Base-by-base conservation (phyloP, 2,797 vertebrate species). In the Coracias cyanogaster region DNA sequence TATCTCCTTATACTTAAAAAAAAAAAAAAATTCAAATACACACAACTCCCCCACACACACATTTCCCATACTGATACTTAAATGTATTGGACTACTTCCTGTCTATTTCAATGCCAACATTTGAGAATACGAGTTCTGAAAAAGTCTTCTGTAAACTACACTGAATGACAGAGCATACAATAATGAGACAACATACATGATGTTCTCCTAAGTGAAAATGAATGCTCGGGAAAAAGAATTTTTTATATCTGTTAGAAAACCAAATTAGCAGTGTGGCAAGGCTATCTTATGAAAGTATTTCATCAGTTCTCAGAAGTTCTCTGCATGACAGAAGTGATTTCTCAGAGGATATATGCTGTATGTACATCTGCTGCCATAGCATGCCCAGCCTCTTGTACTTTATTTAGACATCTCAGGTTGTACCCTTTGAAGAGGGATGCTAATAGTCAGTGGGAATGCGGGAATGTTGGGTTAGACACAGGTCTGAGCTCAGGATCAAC, bases 191-290 rank as follows among this genome's bases (percentile, higher is more conserved):
- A 88, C 85, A 94, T 78, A 90, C 83, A 84, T 83, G 55, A 85
- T 94, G 89, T 96, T 93, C 92, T 96, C 92, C 64, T 65, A 94
- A 95, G 37, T 79, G 62, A 92, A 94, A 94, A 90, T 82, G 55
- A 95, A 73, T 29, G 2, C 33, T 74, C 74, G 54, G 67, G 83
- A 91, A 90, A 91, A 91, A 90, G 57, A 82, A 52, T 7, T 15
- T 54, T 86, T 21, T 6, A 46, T 69, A 39, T 74, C 57, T 94
- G 31, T 74, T 90, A 83, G 64, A 92, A 81, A 86, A 64, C 64
- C 21, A 82, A 67, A 74, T 79, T 57, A 93, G 69, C 62, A 92
- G 16, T 25, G 22, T 58, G 69, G 58, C 58, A 64, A 64, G 28
- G 14, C 52, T 78, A 6, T 77, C 46, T 79, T 74, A 39, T 16